Conservation (phyloP, 2,888 invertebrate species). For the Ypsolopha sequella region DNA sequence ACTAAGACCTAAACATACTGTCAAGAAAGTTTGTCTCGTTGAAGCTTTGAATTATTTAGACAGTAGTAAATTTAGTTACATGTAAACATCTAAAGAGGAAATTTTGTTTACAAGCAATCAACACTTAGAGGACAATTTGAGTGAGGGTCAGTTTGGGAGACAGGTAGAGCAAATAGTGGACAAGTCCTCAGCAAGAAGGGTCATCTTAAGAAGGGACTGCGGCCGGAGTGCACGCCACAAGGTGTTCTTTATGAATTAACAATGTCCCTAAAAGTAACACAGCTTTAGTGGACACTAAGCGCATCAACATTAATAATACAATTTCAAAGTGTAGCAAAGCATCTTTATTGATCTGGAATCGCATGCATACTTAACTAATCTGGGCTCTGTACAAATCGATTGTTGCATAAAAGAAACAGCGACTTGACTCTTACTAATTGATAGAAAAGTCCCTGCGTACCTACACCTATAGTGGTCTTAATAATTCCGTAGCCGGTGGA, state of each 20-base stretch:
- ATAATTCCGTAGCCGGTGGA: slow-evolving; percentile 65
- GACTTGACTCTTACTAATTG: slow-evolving; percentile 1
- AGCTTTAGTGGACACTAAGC: slow-evolving; percentile 24
- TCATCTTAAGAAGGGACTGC: slow-evolving; percentile 49
- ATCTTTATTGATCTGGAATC: not conserved
- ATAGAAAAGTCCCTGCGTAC: not conserved
- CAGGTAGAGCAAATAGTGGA: slow-evolving; percentile 62
- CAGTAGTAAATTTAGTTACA: slow-evolving; percentile 18
- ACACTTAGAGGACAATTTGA: slow-evolving; percentile 61
- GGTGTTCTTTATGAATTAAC: slow-evolving; percentile 62
- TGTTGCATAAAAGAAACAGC: not conserved
- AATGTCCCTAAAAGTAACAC: slow-evolving; percentile 61
- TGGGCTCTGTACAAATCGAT: not conserved
- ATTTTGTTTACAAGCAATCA: slow-evolving; percentile 63
- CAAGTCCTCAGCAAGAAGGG: slow-evolving; percentile 11
- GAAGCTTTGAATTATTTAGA: slow-evolving; percentile 5
- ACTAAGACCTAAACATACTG: not conserved
- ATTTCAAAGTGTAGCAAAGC: no score
- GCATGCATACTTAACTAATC: not conserved
- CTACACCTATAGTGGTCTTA: slow-evolving; percentile 36
- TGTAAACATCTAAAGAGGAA: slow-evolving; percentile 41
- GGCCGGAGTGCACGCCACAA: slow-evolving; percentile 42
- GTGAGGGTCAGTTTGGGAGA: slow-evolving; percentile 45
- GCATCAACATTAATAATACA: not conserved
- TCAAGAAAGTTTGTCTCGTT: no score